phyloP scores from a whole-genome alignment of 2,113 vertebrate species.

The Fregata magnificens region DNA sequence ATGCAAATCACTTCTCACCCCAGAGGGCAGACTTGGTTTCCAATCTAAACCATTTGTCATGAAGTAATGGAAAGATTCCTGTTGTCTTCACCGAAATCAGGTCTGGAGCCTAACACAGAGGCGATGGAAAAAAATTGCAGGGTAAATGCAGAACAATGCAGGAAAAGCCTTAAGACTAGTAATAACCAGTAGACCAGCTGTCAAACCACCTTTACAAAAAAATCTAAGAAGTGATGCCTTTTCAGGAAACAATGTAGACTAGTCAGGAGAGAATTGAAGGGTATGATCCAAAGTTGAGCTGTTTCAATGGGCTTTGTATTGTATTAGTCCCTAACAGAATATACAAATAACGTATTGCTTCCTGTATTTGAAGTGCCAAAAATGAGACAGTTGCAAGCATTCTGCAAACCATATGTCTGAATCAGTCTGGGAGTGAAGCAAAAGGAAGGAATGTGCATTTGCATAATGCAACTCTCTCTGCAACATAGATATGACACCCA shows the following conservation, averaged over 20 bases:
- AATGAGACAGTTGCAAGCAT: conserved; percentile 49
- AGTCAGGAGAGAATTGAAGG: conserved; percentile 43
- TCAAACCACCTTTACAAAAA: conserved; percentile 43
- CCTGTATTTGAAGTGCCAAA: conserved; percentile 62
- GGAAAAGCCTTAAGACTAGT: conserved; percentile 5
- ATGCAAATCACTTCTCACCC: background rate
- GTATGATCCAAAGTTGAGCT: conserved; percentile 54
- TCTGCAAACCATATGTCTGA: conserved; percentile 65
- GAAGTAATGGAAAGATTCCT: conserved; percentile 52
- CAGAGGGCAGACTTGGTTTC: background rate
- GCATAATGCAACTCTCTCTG: background rate
- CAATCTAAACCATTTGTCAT: background rate
- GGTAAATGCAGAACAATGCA: background rate
- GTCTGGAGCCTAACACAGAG: background rate
- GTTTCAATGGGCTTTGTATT: conserved; percentile 55
- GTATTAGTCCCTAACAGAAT: conserved; percentile 54
- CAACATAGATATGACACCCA: background rate
- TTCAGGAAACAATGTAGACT: conserved; percentile 56
- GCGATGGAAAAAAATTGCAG: background rate
- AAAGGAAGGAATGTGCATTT: conserved; percentile 29
- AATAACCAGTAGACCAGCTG: conserved; percentile 26
- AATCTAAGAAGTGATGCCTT: background rate
- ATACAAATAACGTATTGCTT: conserved; percentile 65
- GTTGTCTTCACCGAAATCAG: conserved; percentile 24
- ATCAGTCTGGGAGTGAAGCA: conserved; percentile 1